Evolutionary conservation across 2,113 vertebrate species (phyloP).

Genomic region (Taxidea taxus): DNA sequence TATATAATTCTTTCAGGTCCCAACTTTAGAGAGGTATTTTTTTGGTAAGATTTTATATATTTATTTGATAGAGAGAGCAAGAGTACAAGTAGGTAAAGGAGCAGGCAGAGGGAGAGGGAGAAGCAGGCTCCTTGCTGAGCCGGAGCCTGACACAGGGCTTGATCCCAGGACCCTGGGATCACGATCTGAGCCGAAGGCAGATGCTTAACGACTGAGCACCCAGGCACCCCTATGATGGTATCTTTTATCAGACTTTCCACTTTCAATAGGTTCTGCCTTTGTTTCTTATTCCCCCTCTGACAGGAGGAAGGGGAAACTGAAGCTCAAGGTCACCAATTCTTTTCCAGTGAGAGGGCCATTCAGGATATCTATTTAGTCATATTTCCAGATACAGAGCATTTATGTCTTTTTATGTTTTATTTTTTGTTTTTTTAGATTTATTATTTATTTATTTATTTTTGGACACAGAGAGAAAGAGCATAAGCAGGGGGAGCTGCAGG

Average conservation of each 20-base stretch:
- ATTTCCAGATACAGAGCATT: slow-evolving; percentile 11
- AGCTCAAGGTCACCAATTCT: not conserved
- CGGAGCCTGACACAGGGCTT: accelerated
- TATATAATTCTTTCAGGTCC: not conserved
- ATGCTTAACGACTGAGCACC: too few species aligned
- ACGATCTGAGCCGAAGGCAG: too few species aligned
- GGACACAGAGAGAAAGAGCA: too few species aligned
- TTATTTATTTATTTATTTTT: too few species aligned
- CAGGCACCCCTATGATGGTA: too few species aligned
- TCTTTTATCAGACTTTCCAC: not conserved
- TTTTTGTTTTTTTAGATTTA: too few species aligned
- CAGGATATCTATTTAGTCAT: not conserved
- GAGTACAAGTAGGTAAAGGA: too few species aligned
- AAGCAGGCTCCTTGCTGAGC: too few species aligned
- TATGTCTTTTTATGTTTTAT: not conserved
- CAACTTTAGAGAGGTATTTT: not conserved
- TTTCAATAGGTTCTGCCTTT: not conserved
- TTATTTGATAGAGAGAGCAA: too few species aligned
- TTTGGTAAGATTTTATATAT: not conserved
- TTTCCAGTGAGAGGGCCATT: not conserved
- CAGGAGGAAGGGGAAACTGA: not conserved
- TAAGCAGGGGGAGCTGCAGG: too few species aligned
- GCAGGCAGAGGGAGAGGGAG: too few species aligned
- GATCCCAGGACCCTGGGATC: too few species aligned
- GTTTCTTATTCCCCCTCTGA: not conserved